Percentiles rank a stretch among this genome's conserved stretches.
These are phyloP conservation scores for Sapajus apella DNA, from an alignment of 2,113 vertebrate species.

Conservation along the genomic window DNA sequence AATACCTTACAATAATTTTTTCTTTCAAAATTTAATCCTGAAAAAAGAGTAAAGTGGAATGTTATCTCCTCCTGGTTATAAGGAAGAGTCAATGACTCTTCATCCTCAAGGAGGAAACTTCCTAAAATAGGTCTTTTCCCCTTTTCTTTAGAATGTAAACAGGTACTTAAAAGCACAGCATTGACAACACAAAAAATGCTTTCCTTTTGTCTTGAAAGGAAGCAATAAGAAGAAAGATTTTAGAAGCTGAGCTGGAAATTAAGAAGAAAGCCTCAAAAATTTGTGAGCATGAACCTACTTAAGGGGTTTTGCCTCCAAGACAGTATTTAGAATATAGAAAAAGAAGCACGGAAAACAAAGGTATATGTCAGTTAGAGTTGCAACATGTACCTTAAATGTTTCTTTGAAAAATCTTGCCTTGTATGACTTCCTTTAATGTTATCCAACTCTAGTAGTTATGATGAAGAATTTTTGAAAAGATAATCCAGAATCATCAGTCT, in stretches of 20 bases:
- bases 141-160: not conserved
- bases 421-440: not conserved
- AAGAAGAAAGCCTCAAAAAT: not conserved
- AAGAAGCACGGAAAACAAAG: not conserved
- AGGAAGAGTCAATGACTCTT: not conserved
- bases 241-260: not conserved
- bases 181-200: not conserved
- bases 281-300: not conserved
- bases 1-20: not conserved
- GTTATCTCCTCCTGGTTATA: not conserved
- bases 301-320: not conserved
- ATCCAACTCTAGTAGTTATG: not conserved
- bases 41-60: not conserved
- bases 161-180: not conserved
- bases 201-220: not conserved
- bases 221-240: not conserved
- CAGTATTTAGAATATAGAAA: not conserved
- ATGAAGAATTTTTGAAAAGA: not conserved
- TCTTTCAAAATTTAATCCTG: not conserved
- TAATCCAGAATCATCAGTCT: not conserved
- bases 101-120: not conserved
- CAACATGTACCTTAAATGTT: not conserved
- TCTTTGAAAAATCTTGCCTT: constrained; percentile 12
- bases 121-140: not conserved
- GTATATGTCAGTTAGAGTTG: not conserved